Percentiles rank a stretch among this genome's conserved stretches.
Evolutionary conservation across 2,113 vertebrate genomes (phyloP).

Genomic region (Madoqua kirkii): DNA sequence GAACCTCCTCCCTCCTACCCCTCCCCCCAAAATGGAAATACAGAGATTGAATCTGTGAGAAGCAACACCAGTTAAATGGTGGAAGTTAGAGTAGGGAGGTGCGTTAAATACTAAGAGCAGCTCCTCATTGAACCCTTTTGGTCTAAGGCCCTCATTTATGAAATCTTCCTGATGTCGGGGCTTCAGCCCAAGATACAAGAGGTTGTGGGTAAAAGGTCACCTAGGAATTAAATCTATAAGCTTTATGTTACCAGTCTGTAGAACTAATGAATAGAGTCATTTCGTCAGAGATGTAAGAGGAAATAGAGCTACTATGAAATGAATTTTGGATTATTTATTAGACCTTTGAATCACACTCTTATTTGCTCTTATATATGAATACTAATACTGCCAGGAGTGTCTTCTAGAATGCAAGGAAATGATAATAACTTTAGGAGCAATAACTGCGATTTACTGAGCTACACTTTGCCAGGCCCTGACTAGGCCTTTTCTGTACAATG

Average conservation of each 20-base stretch:
- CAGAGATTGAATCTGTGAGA: background rate
- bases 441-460: slow-evolving; percentile 24
- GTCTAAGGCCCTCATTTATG: slow-evolving; percentile 10
- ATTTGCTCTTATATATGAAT: slow-evolving; percentile 10
- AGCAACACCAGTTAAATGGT: background rate
- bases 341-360: background rate
- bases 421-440: slow-evolving; percentile 21
- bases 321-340: slow-evolving; percentile 30
- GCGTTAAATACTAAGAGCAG: background rate
- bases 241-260: background rate
- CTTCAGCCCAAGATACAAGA: background rate
- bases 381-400: background rate
- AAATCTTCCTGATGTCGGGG: background rate
- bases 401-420: slow-evolving; percentile 30
- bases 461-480: background rate
- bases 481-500: background rate
- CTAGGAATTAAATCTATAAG: background rate
- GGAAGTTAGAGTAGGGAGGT: background rate
- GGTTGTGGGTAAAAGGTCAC: slow-evolving; percentile 7
- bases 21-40: background rate
- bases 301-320: background rate
- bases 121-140: background rate
- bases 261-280: slow-evolving; percentile 45
- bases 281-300: slow-evolving; percentile 22
- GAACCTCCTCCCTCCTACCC: background rate